Evolutionary conservation across 2,113 vertebrate species (phyloP).

Genomic region (Platysternon megacephalum): DNA sequence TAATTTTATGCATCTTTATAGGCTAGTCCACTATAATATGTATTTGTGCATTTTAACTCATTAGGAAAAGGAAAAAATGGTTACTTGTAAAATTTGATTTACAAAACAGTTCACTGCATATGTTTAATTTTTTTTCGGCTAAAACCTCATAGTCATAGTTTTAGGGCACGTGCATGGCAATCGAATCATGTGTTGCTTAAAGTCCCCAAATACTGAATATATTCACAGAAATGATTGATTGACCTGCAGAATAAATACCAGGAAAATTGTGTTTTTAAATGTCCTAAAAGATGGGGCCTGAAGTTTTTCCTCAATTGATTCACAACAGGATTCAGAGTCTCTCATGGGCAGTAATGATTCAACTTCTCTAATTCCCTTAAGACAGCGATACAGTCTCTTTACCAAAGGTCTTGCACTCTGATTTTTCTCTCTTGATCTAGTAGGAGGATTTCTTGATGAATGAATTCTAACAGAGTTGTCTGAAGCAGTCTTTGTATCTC

Average conservation of each 20-base stretch:
- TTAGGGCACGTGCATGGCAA: background rate
- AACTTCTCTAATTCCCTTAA: background rate
- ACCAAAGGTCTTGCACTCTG: accelerated
- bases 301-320: accelerated
- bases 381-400: background rate
- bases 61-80: background rate
- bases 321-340: background rate
- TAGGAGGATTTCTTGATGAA: background rate
- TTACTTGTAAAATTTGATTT: background rate
- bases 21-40: background rate
- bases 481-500: background rate
- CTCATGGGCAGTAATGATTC: background rate
- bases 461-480: background rate
- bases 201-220: background rate
- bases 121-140: background rate
- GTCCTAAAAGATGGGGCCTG: background rate
- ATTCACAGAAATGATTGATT: background rate
- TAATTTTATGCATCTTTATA: background rate
- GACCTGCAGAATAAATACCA: background rate
- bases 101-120: background rate
- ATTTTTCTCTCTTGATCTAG: accelerated
- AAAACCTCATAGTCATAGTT: background rate
- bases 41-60: background rate
- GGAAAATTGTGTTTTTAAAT: background rate
- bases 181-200: background rate